Conservation (phyloP, 2,888 invertebrate species). For the Lordiphosa fenestrarum region DNA sequence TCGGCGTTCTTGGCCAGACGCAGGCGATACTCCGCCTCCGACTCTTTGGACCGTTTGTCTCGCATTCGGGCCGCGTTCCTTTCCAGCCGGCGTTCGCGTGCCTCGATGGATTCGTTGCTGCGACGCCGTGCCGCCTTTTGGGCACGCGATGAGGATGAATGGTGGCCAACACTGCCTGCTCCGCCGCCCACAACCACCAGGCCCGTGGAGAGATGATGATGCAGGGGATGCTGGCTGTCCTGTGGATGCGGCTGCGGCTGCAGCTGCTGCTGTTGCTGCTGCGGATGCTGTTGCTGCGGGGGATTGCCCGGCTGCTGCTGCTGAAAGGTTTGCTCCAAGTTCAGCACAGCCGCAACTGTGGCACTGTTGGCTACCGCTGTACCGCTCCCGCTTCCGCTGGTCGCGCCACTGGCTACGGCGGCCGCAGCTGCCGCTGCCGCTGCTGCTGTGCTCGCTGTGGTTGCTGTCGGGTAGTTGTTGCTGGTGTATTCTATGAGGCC, state of each 20-base stretch:
- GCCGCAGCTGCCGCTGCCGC: conserved; percentile 63
- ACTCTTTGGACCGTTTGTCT: conserved; percentile 79
- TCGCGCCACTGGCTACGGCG: conserved; percentile 37
- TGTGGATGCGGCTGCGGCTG: conserved; percentile 43
- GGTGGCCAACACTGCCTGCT: conserved; percentile 12
- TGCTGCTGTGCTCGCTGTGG: conserved; percentile 54
- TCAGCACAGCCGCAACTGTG: conserved; percentile 48
- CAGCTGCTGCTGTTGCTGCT: conserved; percentile 41
- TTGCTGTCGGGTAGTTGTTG: conserved; percentile 71
- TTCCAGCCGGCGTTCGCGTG: conserved; percentile 78
- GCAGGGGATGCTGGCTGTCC: conserved; percentile 51
- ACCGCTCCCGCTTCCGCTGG: conserved; percentile 29
- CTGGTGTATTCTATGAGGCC: conserved; percentile 71
- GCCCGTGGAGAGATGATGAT: conserved; percentile 73
- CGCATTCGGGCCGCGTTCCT: conserved; percentile 80
- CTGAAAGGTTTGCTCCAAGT: conserved; percentile 59
- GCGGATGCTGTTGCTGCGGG: conserved; percentile 41
- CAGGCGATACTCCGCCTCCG: conserved; percentile 77
- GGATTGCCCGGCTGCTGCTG: conserved; percentile 42
- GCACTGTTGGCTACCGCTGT: conserved; percentile 34
- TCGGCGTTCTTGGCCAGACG: conserved; percentile 80
- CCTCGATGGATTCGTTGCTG: conserved; percentile 80
- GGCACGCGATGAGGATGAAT: conserved; percentile 59
- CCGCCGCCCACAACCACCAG: conserved; percentile 38
- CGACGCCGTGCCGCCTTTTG: conserved; percentile 77